phyloP scores from a whole-genome alignment of 2,113 vertebrate genomes.

The Zonotrichia leucophrys region DNA sequence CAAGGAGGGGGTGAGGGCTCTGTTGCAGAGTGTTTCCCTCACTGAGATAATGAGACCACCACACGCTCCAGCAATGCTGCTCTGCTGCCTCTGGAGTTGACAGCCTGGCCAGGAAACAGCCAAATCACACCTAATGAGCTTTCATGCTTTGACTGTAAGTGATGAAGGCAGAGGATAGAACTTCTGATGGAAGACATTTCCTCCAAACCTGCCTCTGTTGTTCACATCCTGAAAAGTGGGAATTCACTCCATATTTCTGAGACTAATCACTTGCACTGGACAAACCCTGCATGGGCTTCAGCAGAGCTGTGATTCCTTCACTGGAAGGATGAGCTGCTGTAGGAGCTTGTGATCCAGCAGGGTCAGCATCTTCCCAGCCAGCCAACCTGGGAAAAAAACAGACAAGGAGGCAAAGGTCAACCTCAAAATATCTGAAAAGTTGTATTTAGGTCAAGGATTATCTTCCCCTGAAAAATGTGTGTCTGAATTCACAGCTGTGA shows the following conservation, averaged over 20 bases:
- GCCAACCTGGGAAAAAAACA: neutral
- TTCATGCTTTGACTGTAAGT: neutral
- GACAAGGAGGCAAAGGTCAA: neutral
- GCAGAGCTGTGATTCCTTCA: neutral
- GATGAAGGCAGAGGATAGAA: neutral
- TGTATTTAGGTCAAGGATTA: neutral
- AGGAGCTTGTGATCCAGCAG: fast-evolving
- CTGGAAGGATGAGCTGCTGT: neutral
- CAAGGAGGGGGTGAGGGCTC: neutral
- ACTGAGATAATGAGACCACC: neutral
- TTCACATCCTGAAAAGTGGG: fast-evolving
- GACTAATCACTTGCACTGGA: neutral
- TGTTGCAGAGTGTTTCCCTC: neutral
- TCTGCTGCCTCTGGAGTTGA: neutral
- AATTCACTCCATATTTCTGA: neutral
- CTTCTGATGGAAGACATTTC: neutral
- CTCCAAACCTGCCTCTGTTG: neutral
- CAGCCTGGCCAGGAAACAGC: neutral
- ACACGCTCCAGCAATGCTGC: neutral
- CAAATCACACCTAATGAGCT: neutral
- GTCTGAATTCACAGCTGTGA: neutral
- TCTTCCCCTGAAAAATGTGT: neutral
- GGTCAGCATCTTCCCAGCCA: neutral
- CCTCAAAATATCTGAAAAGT: neutral
- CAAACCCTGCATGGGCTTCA: neutral